Base-by-base conservation (phyloP, 2,797 vertebrate genomes). In the Eulemur coronatus region DNA sequence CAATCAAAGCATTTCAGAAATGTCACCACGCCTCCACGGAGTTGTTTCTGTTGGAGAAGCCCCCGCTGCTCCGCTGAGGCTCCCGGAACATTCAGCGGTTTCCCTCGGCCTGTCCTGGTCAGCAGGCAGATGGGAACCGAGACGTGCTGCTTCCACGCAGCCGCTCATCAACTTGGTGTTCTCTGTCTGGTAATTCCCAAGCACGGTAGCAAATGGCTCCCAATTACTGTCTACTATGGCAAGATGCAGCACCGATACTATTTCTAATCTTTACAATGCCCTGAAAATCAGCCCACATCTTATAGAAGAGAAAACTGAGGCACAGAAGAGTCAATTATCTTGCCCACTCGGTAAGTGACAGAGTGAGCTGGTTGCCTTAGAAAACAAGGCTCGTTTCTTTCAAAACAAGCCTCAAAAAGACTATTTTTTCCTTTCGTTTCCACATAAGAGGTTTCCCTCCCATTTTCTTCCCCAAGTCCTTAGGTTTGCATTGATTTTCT, bases 1-100 rank as follows among this genome's bases (percentile, higher is more conserved):
- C 97, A 97, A 96, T 98, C 96, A 98, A 93, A 90, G 41, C 18
- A 79, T 94, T 97, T 97, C 81, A 97, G 95, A 98, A 98, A 96
- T 96, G 95, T 97, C 97, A 96, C 97, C 97, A 94, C 95, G 96
- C 97, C 96, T 96, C 95, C 97, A 96, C 89, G 96, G 82, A 84
- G 48, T 13, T 41, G 18, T 69, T 7, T 2, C 30, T 10, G 22
- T 17, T 79, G 26, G 8, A 41, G 46, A 72, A 48, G 28, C 20
- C 84, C 33, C 17, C n/a, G 61, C 96, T 93, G 92, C 92, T 97
- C 97, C 89, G 86, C 95, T n/a, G 96, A 96, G 96, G 89, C 94
- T 96, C 82, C 55, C 67, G 93, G 28, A 73, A 78, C 57, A 24
- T 81, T 96, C 94, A 73, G 84, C 97, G 92, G 81, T 97, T 97